A percentile compares a stretch with the other conserved stretches of the same genome.
Conservation (phyloP, 2,113 vertebrate genomes). For the Himantopus leucocephalus region DNA sequence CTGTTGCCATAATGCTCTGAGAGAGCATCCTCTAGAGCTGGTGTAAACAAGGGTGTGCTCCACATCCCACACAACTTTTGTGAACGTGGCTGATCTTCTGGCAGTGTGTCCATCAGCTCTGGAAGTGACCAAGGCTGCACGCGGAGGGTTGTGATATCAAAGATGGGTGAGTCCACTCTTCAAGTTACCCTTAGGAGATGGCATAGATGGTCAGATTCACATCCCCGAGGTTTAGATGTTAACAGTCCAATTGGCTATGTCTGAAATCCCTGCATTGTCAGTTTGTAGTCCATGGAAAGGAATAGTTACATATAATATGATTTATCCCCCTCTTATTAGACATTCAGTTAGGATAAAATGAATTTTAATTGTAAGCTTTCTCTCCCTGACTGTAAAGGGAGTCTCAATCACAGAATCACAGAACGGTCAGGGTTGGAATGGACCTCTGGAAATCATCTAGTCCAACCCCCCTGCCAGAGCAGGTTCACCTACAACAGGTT, state of each 20-base stretch:
- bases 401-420: no score
- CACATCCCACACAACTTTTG: no score
- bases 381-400: neutral
- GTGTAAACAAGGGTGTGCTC: neutral
- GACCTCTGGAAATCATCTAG: no score
- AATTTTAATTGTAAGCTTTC: neutral
- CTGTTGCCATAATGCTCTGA: neutral
- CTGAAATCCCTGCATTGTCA: neutral
- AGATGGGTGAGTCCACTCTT: neutral
- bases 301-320: neutral
- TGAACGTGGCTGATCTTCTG: no score
- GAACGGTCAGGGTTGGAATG: no score
- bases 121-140: neutral
- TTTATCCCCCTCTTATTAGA: no score
- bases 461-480: no score
- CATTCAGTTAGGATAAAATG: neutral
- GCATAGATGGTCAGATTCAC: neutral
- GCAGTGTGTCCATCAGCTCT: neutral
- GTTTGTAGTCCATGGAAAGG: neutral
- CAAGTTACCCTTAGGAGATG: neutral
- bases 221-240: neutral
- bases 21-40: neutral
- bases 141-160: no score
- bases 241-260: neutral
- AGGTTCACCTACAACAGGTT: no score